Conservation (phyloP, 30 jellyfish, hydroid and myxozoan genomes). For the Hydra vulgaris region DNA sequence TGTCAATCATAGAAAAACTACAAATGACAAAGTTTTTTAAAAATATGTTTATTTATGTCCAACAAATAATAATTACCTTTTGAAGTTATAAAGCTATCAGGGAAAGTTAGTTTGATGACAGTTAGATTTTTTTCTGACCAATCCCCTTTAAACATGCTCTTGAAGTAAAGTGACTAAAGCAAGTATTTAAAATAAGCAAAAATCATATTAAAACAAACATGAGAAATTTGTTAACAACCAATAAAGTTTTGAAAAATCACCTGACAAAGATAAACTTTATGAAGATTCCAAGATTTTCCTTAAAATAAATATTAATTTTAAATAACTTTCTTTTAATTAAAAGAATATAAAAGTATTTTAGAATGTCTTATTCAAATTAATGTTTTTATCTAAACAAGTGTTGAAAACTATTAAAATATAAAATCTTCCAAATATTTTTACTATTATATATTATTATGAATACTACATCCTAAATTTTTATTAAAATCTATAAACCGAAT, state of each 20-base stretch:
- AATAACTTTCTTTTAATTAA: no score
- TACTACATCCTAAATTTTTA: no score
- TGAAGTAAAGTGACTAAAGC: conserved; percentile 68
- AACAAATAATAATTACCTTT: conserved; percentile 24
- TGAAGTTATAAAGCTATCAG: conserved; percentile 51
- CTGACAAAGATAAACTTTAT: not conserved
- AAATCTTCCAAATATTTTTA: no score
- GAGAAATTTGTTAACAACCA: no score
- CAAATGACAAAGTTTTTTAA: not conserved
- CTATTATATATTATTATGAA: no score
- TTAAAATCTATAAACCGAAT: no score
- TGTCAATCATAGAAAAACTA: not conserved
- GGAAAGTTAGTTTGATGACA: conserved; percentile 40
- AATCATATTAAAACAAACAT: not conserved
- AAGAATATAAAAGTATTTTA: no score
- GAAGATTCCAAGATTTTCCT: not conserved
- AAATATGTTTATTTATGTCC: not conserved
- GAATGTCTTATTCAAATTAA: no score
- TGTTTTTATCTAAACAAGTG: no score
- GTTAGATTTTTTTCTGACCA: conserved; percentile 68
- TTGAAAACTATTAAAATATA: no score
- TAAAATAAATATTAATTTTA: no score
- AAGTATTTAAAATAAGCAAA: no score
- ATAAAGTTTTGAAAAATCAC: not conserved
- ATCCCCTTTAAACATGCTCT: conserved; percentile 85